Percentiles rank a stretch among this genome's conserved stretches.
Conservation (phyloP, 2,113 vertebrate genomes). For the Microcebus lehilahytsara region DNA sequence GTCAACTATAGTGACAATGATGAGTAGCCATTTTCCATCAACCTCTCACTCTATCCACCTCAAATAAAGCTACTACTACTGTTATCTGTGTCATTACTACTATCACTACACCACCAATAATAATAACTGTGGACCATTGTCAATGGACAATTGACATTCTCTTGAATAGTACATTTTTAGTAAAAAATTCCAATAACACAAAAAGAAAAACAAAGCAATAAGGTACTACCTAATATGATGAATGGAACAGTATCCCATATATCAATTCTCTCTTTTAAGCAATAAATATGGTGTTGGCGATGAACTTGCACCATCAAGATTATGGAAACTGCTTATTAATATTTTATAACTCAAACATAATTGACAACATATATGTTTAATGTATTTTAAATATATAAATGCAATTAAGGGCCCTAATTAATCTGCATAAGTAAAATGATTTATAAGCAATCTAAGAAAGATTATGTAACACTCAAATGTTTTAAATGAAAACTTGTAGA, state of each 20-base stretch:
- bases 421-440: neutral
- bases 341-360: slow-evolving; percentile 33
- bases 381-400: slow-evolving; percentile 19
- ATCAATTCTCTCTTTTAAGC: neutral
- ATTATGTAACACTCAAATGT: neutral
- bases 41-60: neutral
- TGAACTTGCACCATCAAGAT: neutral
- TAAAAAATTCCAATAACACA: neutral
- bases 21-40: neutral
- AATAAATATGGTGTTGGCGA: neutral
- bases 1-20: neutral
- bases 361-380: neutral
- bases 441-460: neutral
- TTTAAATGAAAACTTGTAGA: slow-evolving; percentile 23
- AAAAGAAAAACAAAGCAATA: too few relatives aligned
- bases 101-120: neutral
- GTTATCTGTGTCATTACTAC: neutral
- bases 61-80: neutral
- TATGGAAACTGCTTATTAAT: neutral
- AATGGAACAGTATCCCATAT: too few relatives aligned
- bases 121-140: neutral
- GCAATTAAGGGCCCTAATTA: neutral
- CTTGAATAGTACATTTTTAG: neutral
- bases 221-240: too few relatives aligned
- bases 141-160: neutral